Percentiles rank a stretch among this genome's conserved stretches.
Conservation (phyloP, 2,113 vertebrate genomes). For the Deroptyus accipitrinus region DNA sequence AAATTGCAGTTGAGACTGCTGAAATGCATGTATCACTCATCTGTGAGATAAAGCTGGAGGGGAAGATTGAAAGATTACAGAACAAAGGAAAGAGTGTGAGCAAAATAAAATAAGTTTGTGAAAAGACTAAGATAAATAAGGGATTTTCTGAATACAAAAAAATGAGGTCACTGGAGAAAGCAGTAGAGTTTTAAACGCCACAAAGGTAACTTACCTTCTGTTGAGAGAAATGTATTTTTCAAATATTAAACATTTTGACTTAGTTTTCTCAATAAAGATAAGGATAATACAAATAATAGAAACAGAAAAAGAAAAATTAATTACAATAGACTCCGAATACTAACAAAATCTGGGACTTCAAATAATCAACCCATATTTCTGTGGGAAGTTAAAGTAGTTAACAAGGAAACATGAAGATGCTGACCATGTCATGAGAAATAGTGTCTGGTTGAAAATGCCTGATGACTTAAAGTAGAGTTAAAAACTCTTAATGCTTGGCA, state of each 20-base stretch:
- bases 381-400: background rate
- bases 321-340: background rate
- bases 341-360: background rate
- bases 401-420: background rate
- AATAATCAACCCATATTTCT: background rate
- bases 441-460: background rate
- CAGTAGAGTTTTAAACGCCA: background rate
- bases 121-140: background rate
- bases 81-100: constrained; percentile 1
- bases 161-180: constrained; percentile 14
- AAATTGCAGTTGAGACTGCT: background rate
- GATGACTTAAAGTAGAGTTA: background rate
- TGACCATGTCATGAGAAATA: background rate
- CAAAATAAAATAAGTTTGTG: constrained; percentile 8
- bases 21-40: constrained; percentile 39
- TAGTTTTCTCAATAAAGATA: background rate
- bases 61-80: constrained; percentile 37
- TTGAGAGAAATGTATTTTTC: background rate
- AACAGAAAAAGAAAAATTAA: background rate
- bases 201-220: background rate
- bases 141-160: constrained; percentile 18
- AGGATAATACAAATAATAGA: background rate
- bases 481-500: background rate
- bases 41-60: background rate
- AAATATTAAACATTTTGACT: background rate